Conservation (phyloP, 2,797 vertebrate genomes). For the Selene dorsalis region DNA sequence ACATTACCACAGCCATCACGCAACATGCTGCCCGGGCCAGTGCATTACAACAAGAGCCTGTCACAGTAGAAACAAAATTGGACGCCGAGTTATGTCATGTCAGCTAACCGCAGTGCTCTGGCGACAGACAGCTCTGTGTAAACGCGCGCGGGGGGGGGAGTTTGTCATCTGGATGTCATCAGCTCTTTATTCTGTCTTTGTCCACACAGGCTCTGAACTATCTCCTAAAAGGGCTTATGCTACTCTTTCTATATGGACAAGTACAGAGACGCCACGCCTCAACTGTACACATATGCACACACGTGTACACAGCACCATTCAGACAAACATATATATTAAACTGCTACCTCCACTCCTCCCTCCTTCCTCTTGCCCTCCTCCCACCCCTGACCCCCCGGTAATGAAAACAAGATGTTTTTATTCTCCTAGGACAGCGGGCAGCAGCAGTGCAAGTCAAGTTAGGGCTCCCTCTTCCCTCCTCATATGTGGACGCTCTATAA, state of each 20-base stretch:
- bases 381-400: slow-evolving; percentile 63
- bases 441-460: slow-evolving; percentile 66
- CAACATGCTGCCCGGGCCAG: slow-evolving; percentile 27
- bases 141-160: slow-evolving; percentile 16
- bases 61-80: slow-evolving; percentile 42
- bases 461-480: slow-evolving; percentile 59
- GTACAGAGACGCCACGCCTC: slow-evolving; percentile 52
- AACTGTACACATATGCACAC: slow-evolving; percentile 35
- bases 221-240: slow-evolving; percentile 48
- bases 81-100: slow-evolving; percentile 56
- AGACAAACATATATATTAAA: slow-evolving; percentile 65
- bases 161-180: slow-evolving; percentile 77
- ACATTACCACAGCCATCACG: slow-evolving; percentile 49
- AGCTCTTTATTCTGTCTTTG: slow-evolving; percentile 54
- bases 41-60: slow-evolving; percentile 22
- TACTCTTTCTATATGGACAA: slow-evolving; percentile 50
- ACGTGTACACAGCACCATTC: slow-evolving; percentile 53
- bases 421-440: slow-evolving; percentile 72
- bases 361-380: slow-evolving; percentile 43
- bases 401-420: slow-evolving; percentile 86
- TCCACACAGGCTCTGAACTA: slow-evolving; percentile 50
- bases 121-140: slow-evolving; percentile 47
- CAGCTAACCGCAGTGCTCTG: slow-evolving; percentile 48
- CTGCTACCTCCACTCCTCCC: slow-evolving; percentile 61
- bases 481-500: slow-evolving; percentile 67